Evolutionary conservation across 1,140 invertebrate species (phyloP).

Genomic region (Bilobella aurantiaca): DNA sequence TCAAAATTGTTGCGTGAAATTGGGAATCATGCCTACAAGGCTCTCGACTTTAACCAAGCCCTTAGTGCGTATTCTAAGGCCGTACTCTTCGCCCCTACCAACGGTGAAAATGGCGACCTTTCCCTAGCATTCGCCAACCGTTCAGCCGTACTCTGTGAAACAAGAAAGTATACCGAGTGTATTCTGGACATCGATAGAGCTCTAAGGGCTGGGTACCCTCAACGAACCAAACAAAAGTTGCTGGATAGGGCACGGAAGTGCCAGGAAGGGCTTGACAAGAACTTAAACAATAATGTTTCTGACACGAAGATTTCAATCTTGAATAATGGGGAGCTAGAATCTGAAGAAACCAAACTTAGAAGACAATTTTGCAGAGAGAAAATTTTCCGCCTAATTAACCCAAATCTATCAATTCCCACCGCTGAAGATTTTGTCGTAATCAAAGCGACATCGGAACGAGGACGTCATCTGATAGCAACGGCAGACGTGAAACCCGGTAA

Average conservation of each 20-base stretch:
- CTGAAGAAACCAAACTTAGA: background rate
- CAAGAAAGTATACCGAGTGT: background rate
- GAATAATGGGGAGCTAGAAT: background rate
- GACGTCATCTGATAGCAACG: conserved; percentile 12
- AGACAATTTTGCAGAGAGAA: background rate
- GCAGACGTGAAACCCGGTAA: conserved; percentile 9
- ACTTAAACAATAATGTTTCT: background rate
- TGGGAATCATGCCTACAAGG: conserved; percentile 16
- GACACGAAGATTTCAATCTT: background rate
- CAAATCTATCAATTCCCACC: background rate
- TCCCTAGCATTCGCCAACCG: background rate
- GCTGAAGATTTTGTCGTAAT: conserved; percentile 16
- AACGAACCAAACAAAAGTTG: background rate
- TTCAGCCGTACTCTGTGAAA: conserved; percentile 9
- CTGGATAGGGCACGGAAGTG: conserved; percentile 4
- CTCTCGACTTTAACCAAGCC: background rate
- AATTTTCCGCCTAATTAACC: conserved; percentile 2
- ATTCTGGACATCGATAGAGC: background rate
- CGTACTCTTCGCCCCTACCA: background rate
- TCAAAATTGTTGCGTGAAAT: background rate
- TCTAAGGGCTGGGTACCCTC: background rate
- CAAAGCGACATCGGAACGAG: background rate
- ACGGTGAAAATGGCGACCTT: background rate
- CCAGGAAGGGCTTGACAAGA: background rate
- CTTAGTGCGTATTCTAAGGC: conserved; percentile 1